These are phyloP conservation scores for Muntiacus reevesi DNA, from an alignment of 2,113 vertebrate genomes.

Conservation along the genomic window DNA sequence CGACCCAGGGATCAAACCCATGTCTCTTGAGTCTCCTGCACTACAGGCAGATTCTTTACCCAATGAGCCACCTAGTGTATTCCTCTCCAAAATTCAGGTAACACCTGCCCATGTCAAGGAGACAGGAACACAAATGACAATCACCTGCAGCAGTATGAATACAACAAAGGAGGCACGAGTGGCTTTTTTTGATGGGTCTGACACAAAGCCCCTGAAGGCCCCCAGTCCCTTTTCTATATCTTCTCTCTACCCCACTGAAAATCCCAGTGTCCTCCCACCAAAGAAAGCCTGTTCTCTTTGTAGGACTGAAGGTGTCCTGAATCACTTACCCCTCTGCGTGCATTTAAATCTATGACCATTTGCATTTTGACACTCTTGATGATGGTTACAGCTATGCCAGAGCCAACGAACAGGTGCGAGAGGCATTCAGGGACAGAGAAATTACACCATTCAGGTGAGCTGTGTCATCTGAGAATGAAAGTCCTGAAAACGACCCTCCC, in stretches of 20 bases:
- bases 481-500: not conserved
- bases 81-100: not conserved
- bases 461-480: fast-evolving
- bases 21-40: not conserved
- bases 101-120: not conserved
- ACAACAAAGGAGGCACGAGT: fast-evolving
- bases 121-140: not conserved
- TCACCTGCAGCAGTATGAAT: fast-evolving
- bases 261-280: not conserved
- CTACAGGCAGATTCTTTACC: not conserved
- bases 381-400: not conserved
- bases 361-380: not conserved
- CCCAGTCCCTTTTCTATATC: not conserved
- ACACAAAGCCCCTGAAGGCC: not conserved
- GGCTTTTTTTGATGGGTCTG: not conserved
- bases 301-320: not conserved
- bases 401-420: no score
- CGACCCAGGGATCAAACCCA: not conserved
- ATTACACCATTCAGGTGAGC: not conserved
- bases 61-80: not conserved
- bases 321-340: not conserved
- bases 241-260: not conserved
- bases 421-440: not conserved
- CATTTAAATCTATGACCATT: not conserved
- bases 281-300: not conserved